Evolutionary conservation across 2,888 invertebrate genomes (phyloP).

Genomic region (Hoplodrina ambigua): DNA sequence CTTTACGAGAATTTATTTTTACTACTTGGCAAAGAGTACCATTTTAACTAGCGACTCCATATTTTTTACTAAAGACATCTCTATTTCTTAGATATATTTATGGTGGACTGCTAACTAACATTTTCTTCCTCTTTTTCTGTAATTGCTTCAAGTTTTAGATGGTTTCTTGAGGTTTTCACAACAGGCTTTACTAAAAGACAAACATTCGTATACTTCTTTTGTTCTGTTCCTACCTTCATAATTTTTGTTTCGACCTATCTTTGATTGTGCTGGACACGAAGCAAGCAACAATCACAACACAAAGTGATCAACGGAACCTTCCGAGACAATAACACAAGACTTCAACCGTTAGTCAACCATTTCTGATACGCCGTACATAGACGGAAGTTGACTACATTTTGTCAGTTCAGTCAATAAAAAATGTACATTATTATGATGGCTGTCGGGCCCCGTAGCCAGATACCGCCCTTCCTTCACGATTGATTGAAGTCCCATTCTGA

Average conservation of each 20-base stretch:
- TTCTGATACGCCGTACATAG: background rate
- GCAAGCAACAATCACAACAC: no score
- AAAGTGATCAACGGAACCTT: background rate
- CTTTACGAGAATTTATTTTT: constrained; percentile 3
- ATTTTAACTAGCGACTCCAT: no score
- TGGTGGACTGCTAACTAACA: no score
- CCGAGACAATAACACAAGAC: background rate
- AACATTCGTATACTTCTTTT: no score
- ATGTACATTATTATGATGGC: constrained; percentile 13
- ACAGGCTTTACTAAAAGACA: no score
- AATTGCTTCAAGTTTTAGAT: no score
- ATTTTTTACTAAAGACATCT: no score
- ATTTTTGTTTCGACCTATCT: background rate
- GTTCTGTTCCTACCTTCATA: no score
- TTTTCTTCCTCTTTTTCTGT: no score
- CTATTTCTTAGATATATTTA: no score
- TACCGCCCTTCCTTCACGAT: constrained; percentile 40
- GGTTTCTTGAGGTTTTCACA: no score
- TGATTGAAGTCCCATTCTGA: constrained; percentile 45
- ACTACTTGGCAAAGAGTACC: background rate
- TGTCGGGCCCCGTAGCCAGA: constrained; percentile 7
- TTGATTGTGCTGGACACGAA: background rate
- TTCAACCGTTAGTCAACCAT: constrained; percentile 24
- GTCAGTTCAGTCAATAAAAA: constrained; percentile 33
- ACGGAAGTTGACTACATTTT: constrained; percentile 41